A percentile compares a stretch with the other conserved stretches of the same genome.
Conservation (phyloP, 2,888 invertebrate species). For the Drosophila diplacantha region DNA sequence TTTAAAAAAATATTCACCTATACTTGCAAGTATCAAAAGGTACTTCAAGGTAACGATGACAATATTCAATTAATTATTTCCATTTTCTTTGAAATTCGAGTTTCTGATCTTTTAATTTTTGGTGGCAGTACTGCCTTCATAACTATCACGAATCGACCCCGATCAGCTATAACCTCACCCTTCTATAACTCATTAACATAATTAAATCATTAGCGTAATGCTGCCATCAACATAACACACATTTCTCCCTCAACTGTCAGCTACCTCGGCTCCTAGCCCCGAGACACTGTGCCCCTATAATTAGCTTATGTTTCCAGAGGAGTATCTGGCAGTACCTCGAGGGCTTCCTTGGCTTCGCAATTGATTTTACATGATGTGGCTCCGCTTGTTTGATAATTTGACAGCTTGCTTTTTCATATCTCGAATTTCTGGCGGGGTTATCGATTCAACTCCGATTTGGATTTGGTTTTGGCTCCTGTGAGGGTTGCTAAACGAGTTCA, state of each 20-base stretch:
- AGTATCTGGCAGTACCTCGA: slow-evolving; percentile 19
- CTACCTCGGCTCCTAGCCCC: slow-evolving; percentile 26
- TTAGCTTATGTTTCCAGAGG: slow-evolving; percentile 51
- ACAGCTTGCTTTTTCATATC: slow-evolving; percentile 66
- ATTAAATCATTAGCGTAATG: slow-evolving; percentile 64
- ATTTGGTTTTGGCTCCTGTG: slow-evolving; percentile 22
- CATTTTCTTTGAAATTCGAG: neutral
- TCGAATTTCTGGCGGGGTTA: slow-evolving; percentile 54
- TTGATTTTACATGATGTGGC: slow-evolving; percentile 34
- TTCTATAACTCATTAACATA: slow-evolving; percentile 60
- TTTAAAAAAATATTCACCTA: slow-evolving; percentile 5
- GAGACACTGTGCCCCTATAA: slow-evolving; percentile 58
- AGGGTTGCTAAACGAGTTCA: slow-evolving; percentile 52
- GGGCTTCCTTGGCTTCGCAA: slow-evolving; percentile 22
- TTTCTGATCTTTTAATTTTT: neutral
- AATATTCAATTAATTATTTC: neutral
- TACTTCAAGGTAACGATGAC: slow-evolving; percentile 1
- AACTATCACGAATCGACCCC: slow-evolving; percentile 10
- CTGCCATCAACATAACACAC: slow-evolving; percentile 40
- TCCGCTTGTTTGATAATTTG: slow-evolving; percentile 61
- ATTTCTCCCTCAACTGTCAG: slow-evolving; percentile 32
- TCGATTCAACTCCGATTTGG: slow-evolving; percentile 49
- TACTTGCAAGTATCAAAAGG: slow-evolving; percentile 20
- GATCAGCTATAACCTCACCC: neutral
- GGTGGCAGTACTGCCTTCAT: neutral